Base-by-base conservation (phyloP, 2,888 invertebrate species). In the Andrena marginata region DNA sequence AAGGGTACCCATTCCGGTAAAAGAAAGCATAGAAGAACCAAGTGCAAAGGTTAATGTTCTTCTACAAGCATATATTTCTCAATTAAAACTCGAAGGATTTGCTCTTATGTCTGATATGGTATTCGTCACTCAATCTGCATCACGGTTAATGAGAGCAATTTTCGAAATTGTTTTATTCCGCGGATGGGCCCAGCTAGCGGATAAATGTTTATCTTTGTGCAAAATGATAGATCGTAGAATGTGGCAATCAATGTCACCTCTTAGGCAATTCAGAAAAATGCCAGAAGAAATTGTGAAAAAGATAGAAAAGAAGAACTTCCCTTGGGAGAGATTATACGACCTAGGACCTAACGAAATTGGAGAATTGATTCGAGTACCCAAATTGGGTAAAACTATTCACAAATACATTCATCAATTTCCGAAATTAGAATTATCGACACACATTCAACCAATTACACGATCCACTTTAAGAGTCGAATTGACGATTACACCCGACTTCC, bases 231-330 rank as follows among this genome's bases (percentile, higher is more conserved):
- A 99, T 93, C 96, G 98, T 0, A 95, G 99, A 48, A 99, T 99
- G 99, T 99, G 99, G 99, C 99, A 99, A 94, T 99, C 99, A 0
- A 99, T 99, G 99, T 99, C 99, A 1, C 99, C 99, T 1, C 95
- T 99, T 16, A 95, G 99, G 16, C 99, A 99, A 94, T 99, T 99
- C 93, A 96, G 98, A 86, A 99, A 99, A 94, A 99, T 99, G 96
- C 99, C 98, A 0, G 99, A 98, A 92, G 99, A 99, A 95, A 97
- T 98, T 23, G 97, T 99, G 8, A 98, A 99, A 92, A 99, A 99
- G 93, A 96, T 99, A 33, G 99, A 99, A 93, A 99, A 99, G 96
- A 99, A 99, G 90, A 98, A 97, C 93, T 97, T 98, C 93, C 98
- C 98, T 0, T 98, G 98, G 98, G 98, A 98, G 93, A 95, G 99